Conservation (phyloP, 2,797 vertebrate genomes). For the Okamejei kenojei region DNA sequence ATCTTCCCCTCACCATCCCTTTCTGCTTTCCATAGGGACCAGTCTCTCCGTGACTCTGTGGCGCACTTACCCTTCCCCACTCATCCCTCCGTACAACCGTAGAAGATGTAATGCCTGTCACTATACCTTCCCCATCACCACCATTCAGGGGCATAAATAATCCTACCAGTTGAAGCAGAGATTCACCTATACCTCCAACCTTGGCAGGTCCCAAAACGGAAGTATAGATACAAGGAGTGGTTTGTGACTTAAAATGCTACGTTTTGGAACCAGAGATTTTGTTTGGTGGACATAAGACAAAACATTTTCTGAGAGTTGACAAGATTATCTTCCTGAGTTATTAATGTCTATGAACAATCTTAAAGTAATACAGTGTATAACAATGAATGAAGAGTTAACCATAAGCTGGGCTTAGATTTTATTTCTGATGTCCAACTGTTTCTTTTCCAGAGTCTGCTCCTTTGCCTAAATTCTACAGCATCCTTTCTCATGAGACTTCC, state of each 20-base stretch:
- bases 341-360: neutral
- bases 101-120: no score
- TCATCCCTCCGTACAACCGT: no score
- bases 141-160: no score
- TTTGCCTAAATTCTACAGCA: slow-evolving; percentile 92
- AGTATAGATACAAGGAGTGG: neutral
- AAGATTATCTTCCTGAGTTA: neutral
- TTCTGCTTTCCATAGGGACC: no score
- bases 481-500: slow-evolving; percentile 85
- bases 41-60: no score
- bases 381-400: neutral
- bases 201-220: neutral
- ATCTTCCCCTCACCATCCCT: no score
- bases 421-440: neutral
- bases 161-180: no score
- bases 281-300: neutral
- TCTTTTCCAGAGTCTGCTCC: slow-evolving; percentile 63
- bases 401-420: neutral
- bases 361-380: neutral
- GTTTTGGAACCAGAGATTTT: neutral
- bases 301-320: no score
- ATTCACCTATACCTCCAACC: no score
- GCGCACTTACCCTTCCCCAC: no score
- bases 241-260: neutral
- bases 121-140: no score